Conservation (phyloP, 2,113 vertebrate species). For the Myrmophylax atrothorax region DNA sequence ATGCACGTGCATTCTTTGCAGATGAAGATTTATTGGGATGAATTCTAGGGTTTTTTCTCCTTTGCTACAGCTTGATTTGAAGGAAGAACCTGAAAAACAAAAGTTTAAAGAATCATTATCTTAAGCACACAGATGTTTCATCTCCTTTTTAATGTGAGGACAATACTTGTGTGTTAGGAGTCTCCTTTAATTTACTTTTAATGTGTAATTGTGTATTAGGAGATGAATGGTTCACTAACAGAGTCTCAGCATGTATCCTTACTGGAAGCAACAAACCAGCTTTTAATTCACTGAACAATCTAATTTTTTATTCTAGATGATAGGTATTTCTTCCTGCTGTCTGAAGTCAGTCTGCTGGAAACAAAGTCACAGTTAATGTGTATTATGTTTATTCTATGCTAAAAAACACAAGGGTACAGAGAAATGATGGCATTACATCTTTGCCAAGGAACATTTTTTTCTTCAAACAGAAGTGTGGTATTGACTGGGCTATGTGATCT, state of each 20-base stretch:
- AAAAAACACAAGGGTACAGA: neutral
- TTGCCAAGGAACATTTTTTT: neutral
- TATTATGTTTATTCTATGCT: neutral
- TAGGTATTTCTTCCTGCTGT: neutral
- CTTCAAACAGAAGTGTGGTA: neutral
- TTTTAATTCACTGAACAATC: constrained; percentile 52
- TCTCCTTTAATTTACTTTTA: constrained; percentile 29
- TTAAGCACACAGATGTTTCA: constrained; percentile 23
- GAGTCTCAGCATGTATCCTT: constrained; percentile 37
- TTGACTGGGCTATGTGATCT: neutral
- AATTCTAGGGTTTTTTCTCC: constrained; percentile 95
- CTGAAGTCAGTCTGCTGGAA: constrained; percentile 32
- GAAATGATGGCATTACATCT: neutral
- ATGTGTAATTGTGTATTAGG: neutral
- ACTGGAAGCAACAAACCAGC: constrained; percentile 3
- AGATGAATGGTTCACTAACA: constrained; percentile 21
- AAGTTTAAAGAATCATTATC: constrained; percentile 28
- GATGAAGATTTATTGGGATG: constrained; percentile 95
- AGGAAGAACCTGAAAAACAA: constrained; percentile 85
- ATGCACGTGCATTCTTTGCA: constrained; percentile 94
- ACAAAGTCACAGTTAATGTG: constrained; percentile 11
- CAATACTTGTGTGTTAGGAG: neutral
- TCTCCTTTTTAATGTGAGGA: neutral
- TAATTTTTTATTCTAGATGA: constrained; percentile 35
- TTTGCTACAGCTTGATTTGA: constrained; percentile 97